Base-by-base conservation (phyloP, 2,888 invertebrate species). In the Lysandra coridon region DNA sequence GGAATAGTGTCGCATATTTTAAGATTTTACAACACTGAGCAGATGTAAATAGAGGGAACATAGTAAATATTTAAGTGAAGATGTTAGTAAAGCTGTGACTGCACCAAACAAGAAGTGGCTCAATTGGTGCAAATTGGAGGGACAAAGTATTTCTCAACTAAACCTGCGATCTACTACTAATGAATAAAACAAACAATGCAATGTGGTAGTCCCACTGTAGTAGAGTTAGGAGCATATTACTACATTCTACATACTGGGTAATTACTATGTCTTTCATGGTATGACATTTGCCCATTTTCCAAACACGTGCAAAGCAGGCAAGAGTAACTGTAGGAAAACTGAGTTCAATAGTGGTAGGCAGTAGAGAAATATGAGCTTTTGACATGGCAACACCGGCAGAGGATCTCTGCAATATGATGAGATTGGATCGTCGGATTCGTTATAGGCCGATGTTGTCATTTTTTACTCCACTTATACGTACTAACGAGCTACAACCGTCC, bases 341-440 rank as follows among this genome's bases (percentile, higher is more conserved):
- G 37, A 37, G 37, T 37, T 37, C 37, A 37, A 4, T 14, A 14
- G 14, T 53, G 3, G 14, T 14, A 3, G 10, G 49, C 12, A 69
- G 30, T 33, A 2, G 33, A 44, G 33, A 1, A 23, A 69, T 33
- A 37, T 69, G 5, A 12, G 69, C 1, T 69, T 37, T 69, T 4
- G 17, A 12, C 17, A 33, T 37, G 69, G 69, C 69, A 69, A 69
- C 69, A 12, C 69, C 33, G 33, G 69, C 69, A 69, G 69, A 69
- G 33, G 33, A 69, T 69, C 69, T 69, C 33, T 37, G 69, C 69
- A 69, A 69, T 69, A 69, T 69, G 69, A 69, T 69, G 69, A 17
- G 33, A 69, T 37, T 14, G 69, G 69, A 33, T 37, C 14, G 33
- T 69, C 12, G 30, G 64, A 69, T 69, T 69, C 69, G 69, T 69